Base-by-base conservation (phyloP, 2,888 invertebrate genomes). In the Drosophila aldrichi region DNA sequence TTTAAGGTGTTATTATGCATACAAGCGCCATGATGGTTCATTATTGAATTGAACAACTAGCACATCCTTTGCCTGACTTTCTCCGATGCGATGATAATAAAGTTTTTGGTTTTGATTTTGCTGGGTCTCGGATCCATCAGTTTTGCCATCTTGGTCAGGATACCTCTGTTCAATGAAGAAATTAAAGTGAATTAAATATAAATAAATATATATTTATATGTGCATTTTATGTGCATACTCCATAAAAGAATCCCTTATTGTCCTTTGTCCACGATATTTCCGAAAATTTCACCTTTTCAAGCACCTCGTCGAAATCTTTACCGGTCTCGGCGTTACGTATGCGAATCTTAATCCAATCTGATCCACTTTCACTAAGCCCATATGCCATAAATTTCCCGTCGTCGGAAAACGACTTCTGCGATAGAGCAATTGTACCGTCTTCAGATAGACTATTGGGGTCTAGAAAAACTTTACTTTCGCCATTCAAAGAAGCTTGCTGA, bases 321-420 rank as follows among this genome's bases (percentile, higher is more conserved):
- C 97, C 97, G 93, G 94, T 92, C 46, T 92, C 94, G 0, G 96
- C 96, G 93, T 96, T 95, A 82, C 96, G 96, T 81, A 97, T 95
- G 89, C 96, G 96, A 87, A 99, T 97, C 56, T 97, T 97, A 78
- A 96, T 95, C 99, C 99, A 99, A 92, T 99, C 99, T 2, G 98
- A 98, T 0, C 99, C 99, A 92, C 97, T 97, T 71, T 95, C 95
- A 79, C 98, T 98, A 2, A 99, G 94, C 0, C 97, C 97, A 93
- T 98, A 99, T 0, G 98, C 98, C 93, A 97, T 96, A 32, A 95
- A 96, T 88, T 95, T 94, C 16, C 98, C 98, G 94, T 99, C 96
- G 88, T 98, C 96, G 1, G 98, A 97, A 93, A 98, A 98, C 34
- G 95, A 94, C 51, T 95, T 95, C 72, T 95, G 95, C 0, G 95